Conservation (phyloP, 2,888 invertebrate genomes). For the Salpingus planirostris region DNA sequence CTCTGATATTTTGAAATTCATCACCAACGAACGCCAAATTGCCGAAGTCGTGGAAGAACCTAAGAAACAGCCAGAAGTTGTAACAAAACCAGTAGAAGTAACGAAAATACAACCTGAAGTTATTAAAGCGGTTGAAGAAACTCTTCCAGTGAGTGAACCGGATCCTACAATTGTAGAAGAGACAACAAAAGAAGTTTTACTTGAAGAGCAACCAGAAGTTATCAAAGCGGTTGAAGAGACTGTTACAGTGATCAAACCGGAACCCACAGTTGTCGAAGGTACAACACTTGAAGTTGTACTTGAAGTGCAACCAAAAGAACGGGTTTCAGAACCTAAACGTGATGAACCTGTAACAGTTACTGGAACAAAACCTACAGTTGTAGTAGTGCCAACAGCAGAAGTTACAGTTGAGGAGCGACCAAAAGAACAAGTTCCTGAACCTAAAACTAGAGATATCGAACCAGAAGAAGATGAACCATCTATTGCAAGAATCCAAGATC, state of each 20-base stretch:
- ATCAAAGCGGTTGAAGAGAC: not conserved
- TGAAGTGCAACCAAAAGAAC: conserved; percentile 1
- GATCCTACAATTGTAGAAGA: not conserved
- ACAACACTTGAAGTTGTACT: too few relatives aligned
- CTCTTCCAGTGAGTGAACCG: not conserved
- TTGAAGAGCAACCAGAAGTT: not conserved
- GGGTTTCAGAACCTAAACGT: too few relatives aligned
- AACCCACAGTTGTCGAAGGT: not conserved
- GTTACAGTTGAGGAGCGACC: not conserved
- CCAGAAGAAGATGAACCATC: conserved; percentile 1
- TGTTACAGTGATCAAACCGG: too few relatives aligned
- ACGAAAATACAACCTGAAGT: too few relatives aligned
- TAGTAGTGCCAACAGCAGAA: not conserved
- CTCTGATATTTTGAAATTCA: not conserved
- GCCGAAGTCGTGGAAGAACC: not conserved
- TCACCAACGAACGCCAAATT: not conserved
- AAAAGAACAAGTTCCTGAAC: too few relatives aligned
- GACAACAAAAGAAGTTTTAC: not conserved
- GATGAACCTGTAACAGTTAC: conserved; percentile 3
- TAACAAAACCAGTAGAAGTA: not conserved
- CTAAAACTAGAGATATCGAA: not conserved
- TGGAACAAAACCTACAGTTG: too few relatives aligned
- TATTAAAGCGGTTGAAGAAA: conserved; percentile 7
- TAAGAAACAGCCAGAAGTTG: not conserved
- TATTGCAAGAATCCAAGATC: too few relatives aligned